Evolutionary conservation across 1,140 invertebrate genomes (phyloP).

Genomic region (Cephus cinctus): DNA sequence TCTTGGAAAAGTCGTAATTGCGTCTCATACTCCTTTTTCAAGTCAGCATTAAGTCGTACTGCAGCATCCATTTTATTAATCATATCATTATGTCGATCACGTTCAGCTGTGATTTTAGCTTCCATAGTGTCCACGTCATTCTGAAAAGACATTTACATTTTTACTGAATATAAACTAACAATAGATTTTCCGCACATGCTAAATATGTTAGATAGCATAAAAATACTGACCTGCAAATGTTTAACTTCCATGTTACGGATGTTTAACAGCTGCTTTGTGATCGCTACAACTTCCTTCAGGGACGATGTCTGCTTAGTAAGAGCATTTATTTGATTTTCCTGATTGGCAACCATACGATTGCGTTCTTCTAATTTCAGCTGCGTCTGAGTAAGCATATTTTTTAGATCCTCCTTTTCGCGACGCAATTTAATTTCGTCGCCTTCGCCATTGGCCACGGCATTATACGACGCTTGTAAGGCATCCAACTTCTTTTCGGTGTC

Average conservation of each 20-base stretch:
- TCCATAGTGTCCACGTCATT: slow-evolving; percentile 70
- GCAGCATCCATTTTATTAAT: slow-evolving; percentile 69
- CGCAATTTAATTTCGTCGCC: slow-evolving; percentile 24
- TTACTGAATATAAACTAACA: no score
- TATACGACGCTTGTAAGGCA: slow-evolving; percentile 19
- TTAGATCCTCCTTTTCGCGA: slow-evolving; percentile 38
- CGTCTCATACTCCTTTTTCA: slow-evolving; percentile 73
- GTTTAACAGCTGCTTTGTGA: slow-evolving; percentile 74
- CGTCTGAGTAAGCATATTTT: slow-evolving; percentile 32
- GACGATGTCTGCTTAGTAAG: slow-evolving; percentile 69
- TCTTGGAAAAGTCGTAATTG: slow-evolving; percentile 68
- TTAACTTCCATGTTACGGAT: slow-evolving; percentile 76
- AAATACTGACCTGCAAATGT: slow-evolving; percentile 66
- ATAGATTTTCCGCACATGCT: no score
- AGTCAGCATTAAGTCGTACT: slow-evolving; percentile 67
- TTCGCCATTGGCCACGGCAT: slow-evolving; percentile 19
- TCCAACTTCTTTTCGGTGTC: slow-evolving; percentile 36
- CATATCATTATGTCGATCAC: slow-evolving; percentile 66
- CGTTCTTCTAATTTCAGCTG: slow-evolving; percentile 38
- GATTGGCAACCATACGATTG: slow-evolving; percentile 52
- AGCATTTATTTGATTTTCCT: slow-evolving; percentile 72
- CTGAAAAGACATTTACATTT: slow-evolving; percentile 49
- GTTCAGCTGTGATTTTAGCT: slow-evolving; percentile 66
- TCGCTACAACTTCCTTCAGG: slow-evolving; percentile 73
- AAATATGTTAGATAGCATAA: no score